Evolutionary conservation across 2,888 invertebrate genomes (phyloP).

Genomic region (Hypomecis atomaria): DNA sequence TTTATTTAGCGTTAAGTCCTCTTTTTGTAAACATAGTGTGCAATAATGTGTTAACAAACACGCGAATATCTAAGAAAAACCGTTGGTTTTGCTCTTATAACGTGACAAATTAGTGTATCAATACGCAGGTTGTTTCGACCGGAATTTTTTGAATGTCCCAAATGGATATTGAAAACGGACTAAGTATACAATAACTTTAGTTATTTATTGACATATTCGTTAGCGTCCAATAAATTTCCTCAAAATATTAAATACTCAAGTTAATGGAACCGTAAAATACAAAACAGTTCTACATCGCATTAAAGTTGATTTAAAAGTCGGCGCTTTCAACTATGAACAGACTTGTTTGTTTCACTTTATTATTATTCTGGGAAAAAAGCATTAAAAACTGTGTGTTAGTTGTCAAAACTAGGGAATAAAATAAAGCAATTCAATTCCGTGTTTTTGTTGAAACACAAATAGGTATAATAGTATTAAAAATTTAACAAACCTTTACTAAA

Average conservation of each 20-base stretch:
- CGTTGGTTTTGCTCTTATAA: too few relatives aligned
- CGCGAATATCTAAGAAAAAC: too few relatives aligned
- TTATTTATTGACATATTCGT: conserved; percentile 72
- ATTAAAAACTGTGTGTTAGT: not conserved
- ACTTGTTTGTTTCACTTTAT: conserved; percentile 22
- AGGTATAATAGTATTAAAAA: not conserved
- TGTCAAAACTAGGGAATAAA: too few relatives aligned
- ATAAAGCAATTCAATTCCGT: too few relatives aligned
- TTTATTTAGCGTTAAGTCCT: too few relatives aligned
- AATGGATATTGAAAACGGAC: conserved; percentile 15
- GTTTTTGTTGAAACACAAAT: too few relatives aligned
- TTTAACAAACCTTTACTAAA: too few relatives aligned
- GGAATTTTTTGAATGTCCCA: not conserved
- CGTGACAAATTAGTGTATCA: too few relatives aligned
- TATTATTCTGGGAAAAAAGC: conserved; percentile 12
- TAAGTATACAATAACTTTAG: conserved; percentile 18
- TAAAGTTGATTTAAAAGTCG: conserved; percentile 33
- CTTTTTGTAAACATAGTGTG: too few relatives aligned
- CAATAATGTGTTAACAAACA: too few relatives aligned
- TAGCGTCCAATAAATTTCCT: conserved; percentile 65
- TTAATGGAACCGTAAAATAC: conserved; percentile 48
- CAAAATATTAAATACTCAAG: conserved; percentile 44
- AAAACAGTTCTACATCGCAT: conserved; percentile 16
- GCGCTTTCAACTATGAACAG: conserved; percentile 16
- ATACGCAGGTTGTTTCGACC: too few relatives aligned